Base-by-base conservation (phyloP, 2,113 vertebrate species). In the Cricetomys ansorgei region DNA sequence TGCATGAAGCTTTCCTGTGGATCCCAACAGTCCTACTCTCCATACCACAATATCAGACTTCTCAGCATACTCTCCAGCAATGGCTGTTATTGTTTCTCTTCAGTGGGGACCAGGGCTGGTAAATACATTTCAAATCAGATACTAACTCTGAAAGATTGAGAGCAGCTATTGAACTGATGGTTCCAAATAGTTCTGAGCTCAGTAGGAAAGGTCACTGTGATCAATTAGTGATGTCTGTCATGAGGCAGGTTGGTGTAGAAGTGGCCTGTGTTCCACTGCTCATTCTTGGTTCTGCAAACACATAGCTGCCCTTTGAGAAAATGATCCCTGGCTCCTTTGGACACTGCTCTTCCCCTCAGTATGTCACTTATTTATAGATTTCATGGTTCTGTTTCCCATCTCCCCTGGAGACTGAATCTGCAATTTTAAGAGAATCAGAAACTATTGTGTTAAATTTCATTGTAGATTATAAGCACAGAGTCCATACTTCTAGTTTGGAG, bases 361-460 rank as follows among this genome's bases (percentile, higher is more conserved):
- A 9, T 72, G 65, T 65, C 79, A n/a, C 23, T 37, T 59, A 55
- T 75, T 73, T 75, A 64, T 55, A 91, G 59, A 67, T 72, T 43
- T 29, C 11, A n/a, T 79, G 48, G 23, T 69, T 67, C 48, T 80
- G 55, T 80, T 43, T 80, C 79, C 96, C 15, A 37, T 89, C 88
- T 92, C 12, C 19, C 31, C 6, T 84, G 48, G 85, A 50, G 88
- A 73, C 53, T 21, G 53, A 75, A 84, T 89, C 34, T 93, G 73
- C 43, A 89, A 84, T 96, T 96, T 16, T 9, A 25, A 19, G 40
- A 79, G 72, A 88, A 73, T 80, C 29, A 84, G 67, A 81, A 92
- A 16, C 19, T 34, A 86, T 65, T 89, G 11, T 62, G 11, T 79
- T 77, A 72, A 76, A 37, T 92, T 89, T 77, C 57, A 83, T 29